These are phyloP conservation scores for Anas acuta DNA, from an alignment of 2,797 vertebrate species.

Conservation along the genomic window DNA sequence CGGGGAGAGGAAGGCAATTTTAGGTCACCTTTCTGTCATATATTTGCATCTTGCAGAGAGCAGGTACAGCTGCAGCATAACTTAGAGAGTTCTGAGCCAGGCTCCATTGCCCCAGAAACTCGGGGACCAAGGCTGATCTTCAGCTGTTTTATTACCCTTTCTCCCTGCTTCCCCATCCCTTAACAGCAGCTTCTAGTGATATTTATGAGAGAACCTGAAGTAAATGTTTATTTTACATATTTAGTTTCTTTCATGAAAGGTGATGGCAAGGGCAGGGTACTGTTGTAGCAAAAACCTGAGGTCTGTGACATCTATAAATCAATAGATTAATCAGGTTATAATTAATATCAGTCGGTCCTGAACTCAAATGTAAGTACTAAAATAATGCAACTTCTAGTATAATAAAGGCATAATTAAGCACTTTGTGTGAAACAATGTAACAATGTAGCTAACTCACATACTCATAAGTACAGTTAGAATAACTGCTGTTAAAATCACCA, in stretches of 20 bases:
- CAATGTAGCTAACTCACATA: accelerated
- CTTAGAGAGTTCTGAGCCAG: background rate
- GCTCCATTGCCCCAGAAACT: background rate
- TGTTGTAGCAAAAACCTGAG: background rate
- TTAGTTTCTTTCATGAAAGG: background rate
- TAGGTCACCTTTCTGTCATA: constrained; percentile 13
- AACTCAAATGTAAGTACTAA: background rate
- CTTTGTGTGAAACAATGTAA: background rate
- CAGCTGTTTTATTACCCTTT: background rate
- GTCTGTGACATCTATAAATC: background rate
- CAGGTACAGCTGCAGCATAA: accelerated
- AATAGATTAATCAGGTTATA: background rate
- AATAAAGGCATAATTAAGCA: background rate
- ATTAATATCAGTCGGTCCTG: background rate
- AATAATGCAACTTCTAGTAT: background rate
- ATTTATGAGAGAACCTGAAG: background rate
- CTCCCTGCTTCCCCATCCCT: too few species aligned
- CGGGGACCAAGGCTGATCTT: background rate
- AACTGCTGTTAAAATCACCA: background rate
- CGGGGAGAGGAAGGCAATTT: background rate
- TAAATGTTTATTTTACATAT: background rate
- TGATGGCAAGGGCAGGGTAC: background rate
- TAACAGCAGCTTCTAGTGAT: background rate
- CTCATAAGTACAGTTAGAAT: background rate
- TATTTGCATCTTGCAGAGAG: accelerated